These are phyloP conservation scores for Oscheius sp. DNA, from an alignment of 2,888 invertebrate species.

Conservation along the genomic window DNA sequence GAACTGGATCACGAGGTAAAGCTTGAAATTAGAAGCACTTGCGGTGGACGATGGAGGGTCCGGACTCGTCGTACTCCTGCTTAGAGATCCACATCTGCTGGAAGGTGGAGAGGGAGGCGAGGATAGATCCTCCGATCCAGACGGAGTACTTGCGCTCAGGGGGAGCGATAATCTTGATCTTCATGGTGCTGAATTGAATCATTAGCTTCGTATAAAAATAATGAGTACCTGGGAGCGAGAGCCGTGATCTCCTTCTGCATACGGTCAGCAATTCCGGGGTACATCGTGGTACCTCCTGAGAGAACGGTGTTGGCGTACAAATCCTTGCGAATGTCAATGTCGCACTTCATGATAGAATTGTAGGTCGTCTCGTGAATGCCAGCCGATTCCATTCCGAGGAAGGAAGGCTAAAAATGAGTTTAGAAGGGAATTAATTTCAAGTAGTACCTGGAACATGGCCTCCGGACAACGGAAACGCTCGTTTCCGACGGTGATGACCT, in stretches of 20 bases:
- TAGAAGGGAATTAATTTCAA: no score
- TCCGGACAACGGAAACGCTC: slow-evolving; percentile 90
- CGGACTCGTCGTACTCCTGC: slow-evolving; percentile 86
- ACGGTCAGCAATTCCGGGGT: slow-evolving; percentile 94
- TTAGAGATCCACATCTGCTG: slow-evolving; percentile 85
- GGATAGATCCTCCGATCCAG: slow-evolving; percentile 97
- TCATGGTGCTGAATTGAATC: slow-evolving; percentile 76
- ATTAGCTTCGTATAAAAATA: background rate
- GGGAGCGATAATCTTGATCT: slow-evolving; percentile 77
- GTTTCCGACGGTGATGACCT: slow-evolving; percentile 77
- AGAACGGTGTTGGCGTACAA: slow-evolving; percentile 81
- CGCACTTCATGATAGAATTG: slow-evolving; percentile 95
- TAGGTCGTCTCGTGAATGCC: slow-evolving; percentile 76
- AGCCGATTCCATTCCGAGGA: slow-evolving; percentile 79
- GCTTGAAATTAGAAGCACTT: slow-evolving; percentile 60
- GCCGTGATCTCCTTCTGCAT: slow-evolving; percentile 88
- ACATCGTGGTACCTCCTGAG: slow-evolving; percentile 82
- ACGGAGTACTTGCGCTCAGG: slow-evolving; percentile 95
- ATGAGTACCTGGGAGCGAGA: slow-evolving; percentile 61
- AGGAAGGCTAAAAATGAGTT: no score
- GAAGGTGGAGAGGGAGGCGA: slow-evolving; percentile 89
- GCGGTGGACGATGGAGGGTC: slow-evolving; percentile 66
- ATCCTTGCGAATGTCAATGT: slow-evolving; percentile 85
- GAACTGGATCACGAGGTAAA: slow-evolving; percentile 1
- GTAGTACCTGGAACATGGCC: slow-evolving; percentile 91